phyloP scores from a whole-genome alignment of 2,888 invertebrate genomes.

The Brachyopa scutellaris region DNA sequence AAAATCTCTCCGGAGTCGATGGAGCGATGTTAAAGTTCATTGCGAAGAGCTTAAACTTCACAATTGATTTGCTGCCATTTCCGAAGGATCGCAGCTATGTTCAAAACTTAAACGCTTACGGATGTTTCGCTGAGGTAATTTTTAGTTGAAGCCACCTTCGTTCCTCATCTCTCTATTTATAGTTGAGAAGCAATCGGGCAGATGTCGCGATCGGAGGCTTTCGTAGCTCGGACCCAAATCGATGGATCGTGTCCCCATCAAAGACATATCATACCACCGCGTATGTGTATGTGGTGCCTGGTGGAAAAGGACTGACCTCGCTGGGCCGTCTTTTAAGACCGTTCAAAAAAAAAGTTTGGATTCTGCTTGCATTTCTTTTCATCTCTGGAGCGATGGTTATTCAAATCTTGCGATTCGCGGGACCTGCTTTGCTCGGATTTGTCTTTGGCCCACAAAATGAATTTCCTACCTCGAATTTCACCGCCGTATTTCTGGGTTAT shows the following conservation, averaged over 20 bases:
- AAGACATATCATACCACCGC: conserved; percentile 75
- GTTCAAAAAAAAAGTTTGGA: conserved; percentile 75
- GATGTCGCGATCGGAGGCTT: conserved; percentile 77
- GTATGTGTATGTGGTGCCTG: conserved; percentile 75
- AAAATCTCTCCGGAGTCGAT: conserved; percentile 77
- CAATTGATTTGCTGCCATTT: conserved; percentile 73
- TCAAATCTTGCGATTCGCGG: background rate
- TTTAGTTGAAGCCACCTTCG: too few species aligned
- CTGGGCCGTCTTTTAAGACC: conserved; percentile 75
- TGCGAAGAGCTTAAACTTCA: conserved; percentile 75
- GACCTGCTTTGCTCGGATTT: conserved; percentile 18
- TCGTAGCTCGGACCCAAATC: conserved; percentile 74
- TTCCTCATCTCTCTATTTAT: background rate
- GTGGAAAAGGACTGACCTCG: conserved; percentile 64
- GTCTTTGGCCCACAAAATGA: conserved; percentile 69
- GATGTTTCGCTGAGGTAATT: conserved; percentile 75
- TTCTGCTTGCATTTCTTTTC: conserved; percentile 30
- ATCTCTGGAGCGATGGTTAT: background rate
- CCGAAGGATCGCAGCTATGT: conserved; percentile 68
- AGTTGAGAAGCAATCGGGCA: conserved; percentile 74
- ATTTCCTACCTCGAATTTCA: conserved; percentile 74
- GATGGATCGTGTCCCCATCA: conserved; percentile 74
- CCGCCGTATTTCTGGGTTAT: conserved; percentile 75
- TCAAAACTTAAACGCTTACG: conserved; percentile 69
- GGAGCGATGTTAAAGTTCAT: conserved; percentile 76